Evolutionary conservation across 2,113 vertebrate genomes (phyloP).

Genomic region (Psettodes erumei): DNA sequence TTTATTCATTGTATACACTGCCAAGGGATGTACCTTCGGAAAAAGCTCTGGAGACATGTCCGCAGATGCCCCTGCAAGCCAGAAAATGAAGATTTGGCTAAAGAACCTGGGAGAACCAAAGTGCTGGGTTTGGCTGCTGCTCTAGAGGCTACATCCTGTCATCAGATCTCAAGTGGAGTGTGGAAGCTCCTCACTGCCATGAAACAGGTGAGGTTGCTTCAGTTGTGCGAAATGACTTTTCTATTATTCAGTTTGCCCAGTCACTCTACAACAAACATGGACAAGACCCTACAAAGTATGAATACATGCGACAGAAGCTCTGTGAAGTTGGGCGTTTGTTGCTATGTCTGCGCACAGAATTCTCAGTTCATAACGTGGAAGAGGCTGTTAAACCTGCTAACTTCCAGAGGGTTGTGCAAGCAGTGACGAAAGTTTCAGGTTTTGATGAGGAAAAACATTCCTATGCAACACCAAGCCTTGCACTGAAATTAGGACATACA

Average conservation of each 20-base stretch:
- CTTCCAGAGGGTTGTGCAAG: conserved; percentile 24
- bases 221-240: conserved; percentile 10
- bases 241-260: conserved; percentile 29
- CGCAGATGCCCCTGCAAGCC: conserved; percentile 13
- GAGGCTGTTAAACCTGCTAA: conserved; percentile 34
- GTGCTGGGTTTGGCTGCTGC: conserved; percentile 10
- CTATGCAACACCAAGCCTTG: conserved; percentile 42
- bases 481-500: conserved; percentile 44
- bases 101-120: conserved; percentile 19
- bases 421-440: conserved; percentile 16
- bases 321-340: conserved; percentile 6
- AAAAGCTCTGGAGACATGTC: conserved; percentile 26
- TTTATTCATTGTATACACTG: conserved; percentile 27
- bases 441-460: conserved; percentile 21
- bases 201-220: conserved; percentile 35
- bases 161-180: conserved; percentile 19
- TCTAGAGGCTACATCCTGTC: neutral
- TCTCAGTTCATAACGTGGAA: conserved; percentile 15
- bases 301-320: conserved; percentile 25
- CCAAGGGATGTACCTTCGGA: conserved; percentile 2
- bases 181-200: conserved; percentile 32
- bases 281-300: conserved; percentile 20
- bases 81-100: neutral
- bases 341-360: neutral
- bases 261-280: conserved; percentile 20